phyloP scores from a whole-genome alignment of 2,888 invertebrate genomes.

The Drosophila helvetica region DNA sequence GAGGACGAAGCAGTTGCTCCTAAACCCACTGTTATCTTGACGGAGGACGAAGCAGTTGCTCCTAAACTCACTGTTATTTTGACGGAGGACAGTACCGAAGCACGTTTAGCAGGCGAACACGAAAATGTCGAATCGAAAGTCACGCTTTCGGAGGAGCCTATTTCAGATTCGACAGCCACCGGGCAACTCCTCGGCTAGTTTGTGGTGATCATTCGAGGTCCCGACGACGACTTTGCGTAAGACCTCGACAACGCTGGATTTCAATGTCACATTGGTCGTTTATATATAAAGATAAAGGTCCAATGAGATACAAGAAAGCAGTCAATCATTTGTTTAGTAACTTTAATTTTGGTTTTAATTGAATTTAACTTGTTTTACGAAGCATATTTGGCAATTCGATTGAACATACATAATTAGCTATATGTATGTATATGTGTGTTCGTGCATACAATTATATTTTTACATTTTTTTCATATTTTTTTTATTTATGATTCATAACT shows the following conservation, averaged over 20 bases:
- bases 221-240: neutral
- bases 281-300: neutral
- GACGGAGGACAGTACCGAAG: neutral
- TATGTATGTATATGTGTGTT: too few species aligned
- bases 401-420: too few species aligned
- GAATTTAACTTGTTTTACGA: neutral
- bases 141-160: neutral
- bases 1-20: too few species aligned
- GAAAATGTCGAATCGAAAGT: neutral
- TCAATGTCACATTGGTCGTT: neutral
- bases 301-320: neutral
- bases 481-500: neutral
- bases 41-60: too few species aligned
- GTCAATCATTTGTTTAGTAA: neutral
- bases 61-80: neutral
- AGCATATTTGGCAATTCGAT: neutral
- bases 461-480: neutral
- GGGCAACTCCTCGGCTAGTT: conserved; percentile 26
- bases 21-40: too few species aligned
- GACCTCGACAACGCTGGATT: neutral
- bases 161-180: neutral
- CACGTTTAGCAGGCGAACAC: neutral
- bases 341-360: neutral
- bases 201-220: conserved; percentile 28
- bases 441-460: too few species aligned